Evolutionary conservation across 2,797 vertebrate genomes (phyloP).

Genomic region (Alectoris magna): DNA sequence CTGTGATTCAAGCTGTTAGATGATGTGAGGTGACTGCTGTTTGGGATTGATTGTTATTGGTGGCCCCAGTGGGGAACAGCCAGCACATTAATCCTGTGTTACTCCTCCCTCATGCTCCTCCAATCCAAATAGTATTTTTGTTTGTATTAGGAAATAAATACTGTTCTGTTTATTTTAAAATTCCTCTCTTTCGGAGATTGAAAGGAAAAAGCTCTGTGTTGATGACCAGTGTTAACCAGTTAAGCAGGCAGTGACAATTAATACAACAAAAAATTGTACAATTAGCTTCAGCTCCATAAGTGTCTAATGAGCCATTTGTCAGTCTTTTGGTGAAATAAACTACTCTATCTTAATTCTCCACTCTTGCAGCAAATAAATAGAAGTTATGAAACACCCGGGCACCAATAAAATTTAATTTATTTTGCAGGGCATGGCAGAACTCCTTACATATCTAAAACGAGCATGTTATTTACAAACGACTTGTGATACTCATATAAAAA

Average conservation of each 20-base stretch:
- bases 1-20: constrained; percentile 74
- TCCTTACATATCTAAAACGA: constrained; percentile 79
- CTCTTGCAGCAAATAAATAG: constrained; percentile 83
- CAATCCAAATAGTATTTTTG: constrained; percentile 70
- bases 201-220: constrained; percentile 33
- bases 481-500: constrained; percentile 77
- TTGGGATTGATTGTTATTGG: constrained; percentile 74
- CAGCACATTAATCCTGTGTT: constrained; percentile 68
- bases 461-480: constrained; percentile 80
- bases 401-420: constrained; percentile 83
- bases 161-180: constrained; percentile 48
- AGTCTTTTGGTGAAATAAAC: constrained; percentile 82
- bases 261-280: constrained; percentile 76
- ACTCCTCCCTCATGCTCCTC: constrained; percentile 65
- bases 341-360: constrained; percentile 83
- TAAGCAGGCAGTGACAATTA: constrained; percentile 76
- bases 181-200: constrained; percentile 4
- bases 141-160: constrained; percentile 72
- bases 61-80: constrained; percentile 68
- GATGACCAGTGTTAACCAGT: constrained; percentile 71
- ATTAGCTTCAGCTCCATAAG: constrained; percentile 80
- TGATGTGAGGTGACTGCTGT: constrained; percentile 73
- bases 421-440: constrained; percentile 78
- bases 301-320: constrained; percentile 84
- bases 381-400: constrained; percentile 80